These are phyloP conservation scores for Ypsolopha scabrella DNA, from an alignment of 2,888 invertebrate species.

Conservation along the genomic window DNA sequence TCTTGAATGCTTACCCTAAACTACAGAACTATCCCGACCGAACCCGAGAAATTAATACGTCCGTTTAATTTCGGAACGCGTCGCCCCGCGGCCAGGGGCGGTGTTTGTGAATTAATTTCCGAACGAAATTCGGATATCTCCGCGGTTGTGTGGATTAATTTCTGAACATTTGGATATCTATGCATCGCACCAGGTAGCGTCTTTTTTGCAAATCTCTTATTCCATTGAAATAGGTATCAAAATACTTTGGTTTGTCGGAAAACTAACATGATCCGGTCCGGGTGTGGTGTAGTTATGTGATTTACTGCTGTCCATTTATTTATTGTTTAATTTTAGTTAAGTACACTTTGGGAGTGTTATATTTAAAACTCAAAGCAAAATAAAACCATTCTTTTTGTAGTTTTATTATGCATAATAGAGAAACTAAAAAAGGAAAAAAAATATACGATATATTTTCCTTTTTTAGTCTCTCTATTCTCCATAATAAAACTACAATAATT, in stretches of 20 bases:
- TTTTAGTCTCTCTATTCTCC: too few relatives aligned
- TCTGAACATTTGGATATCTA: too few relatives aligned
- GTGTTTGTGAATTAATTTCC: conserved; percentile 15
- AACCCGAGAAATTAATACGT: conserved; percentile 6
- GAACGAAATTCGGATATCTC: conserved; percentile 1
- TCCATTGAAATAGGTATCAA: too few relatives aligned
- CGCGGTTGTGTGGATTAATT: neutral
- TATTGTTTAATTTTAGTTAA: neutral
- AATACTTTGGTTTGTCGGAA: too few relatives aligned
- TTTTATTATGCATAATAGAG: too few relatives aligned
- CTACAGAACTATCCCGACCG: neutral
- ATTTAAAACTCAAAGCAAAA: neutral
- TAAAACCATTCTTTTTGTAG: too few relatives aligned
- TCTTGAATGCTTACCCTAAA: neutral
- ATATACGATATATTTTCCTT: too few relatives aligned
- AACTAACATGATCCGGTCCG: too few relatives aligned
- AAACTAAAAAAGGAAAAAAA: too few relatives aligned
- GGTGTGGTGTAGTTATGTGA: neutral
- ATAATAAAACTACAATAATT: too few relatives aligned
- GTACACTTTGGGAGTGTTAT: neutral
- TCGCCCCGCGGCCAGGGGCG: conserved; percentile 24
- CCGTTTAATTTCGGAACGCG: conserved; percentile 42
- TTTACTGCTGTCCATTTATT: conserved; percentile 1
- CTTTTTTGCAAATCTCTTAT: too few relatives aligned
- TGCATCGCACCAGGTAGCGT: too few relatives aligned